Percentiles rank a stretch among this genome's conserved stretches.
phyloP scores from a whole-genome alignment of 2,797 vertebrate species.

The Hydrolagus colliei region DNA sequence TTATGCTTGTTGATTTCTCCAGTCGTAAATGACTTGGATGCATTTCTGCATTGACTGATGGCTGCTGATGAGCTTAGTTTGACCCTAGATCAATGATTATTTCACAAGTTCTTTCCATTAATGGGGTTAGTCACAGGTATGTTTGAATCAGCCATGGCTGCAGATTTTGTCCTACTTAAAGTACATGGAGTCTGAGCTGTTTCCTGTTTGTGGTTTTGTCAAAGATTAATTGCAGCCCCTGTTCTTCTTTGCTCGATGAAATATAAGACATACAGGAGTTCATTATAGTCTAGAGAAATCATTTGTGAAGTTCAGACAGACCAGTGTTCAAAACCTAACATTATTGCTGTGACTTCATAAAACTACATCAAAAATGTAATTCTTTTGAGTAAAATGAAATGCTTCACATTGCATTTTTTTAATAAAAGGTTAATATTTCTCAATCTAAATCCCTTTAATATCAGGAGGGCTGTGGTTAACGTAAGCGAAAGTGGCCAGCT shows the following conservation, averaged over 20 bases:
- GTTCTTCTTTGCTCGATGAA: background rate
- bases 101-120: background rate
- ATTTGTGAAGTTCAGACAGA: background rate
- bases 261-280: background rate
- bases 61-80: background rate
- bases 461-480: background rate
- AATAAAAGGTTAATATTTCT: background rate
- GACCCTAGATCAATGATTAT: too few relatives aligned
- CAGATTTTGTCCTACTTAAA: background rate
- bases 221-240: background rate
- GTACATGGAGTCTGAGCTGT: background rate
- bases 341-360: background rate
- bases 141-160: background rate
- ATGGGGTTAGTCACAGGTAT: background rate
- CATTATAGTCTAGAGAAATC: background rate
- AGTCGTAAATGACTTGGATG: background rate
- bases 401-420: background rate
- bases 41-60: too few relatives aligned
- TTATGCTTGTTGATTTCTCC: too few relatives aligned
- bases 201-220: background rate
- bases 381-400: background rate
- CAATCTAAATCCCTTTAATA: background rate
- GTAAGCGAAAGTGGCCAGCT: background rate
- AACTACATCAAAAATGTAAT: background rate
- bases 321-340: background rate